Base-by-base conservation (phyloP, 2,797 vertebrate genomes). In the Cirrhinus molitorella region DNA sequence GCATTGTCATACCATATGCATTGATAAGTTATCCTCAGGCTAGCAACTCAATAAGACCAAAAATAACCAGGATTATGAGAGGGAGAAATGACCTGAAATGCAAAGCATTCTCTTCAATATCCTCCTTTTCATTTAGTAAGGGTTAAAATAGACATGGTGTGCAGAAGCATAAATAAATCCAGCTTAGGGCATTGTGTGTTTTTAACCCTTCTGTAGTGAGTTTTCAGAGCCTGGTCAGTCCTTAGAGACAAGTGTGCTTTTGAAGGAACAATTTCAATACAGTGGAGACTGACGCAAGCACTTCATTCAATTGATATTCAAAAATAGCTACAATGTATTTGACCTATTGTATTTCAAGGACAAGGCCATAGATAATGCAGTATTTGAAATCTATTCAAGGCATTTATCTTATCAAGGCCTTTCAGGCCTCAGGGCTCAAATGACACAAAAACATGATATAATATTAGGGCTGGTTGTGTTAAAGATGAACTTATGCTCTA, bases 261-360 rank as follows among this genome's bases (percentile, higher is more conserved):
- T 74, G 14, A 74, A 53, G 19, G 14, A 0, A 10, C 1, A 6
- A 49, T 49, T 81, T 81, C 55, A 66, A 55, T 25, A 57, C 57
- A 40, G 37, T 19, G 67, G 25, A 73, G 37, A 67, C 55, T 61
- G 55, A 84, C 23, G 71, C 47, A 70, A 67, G 49, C 81, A 59
- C 23, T 57, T 21, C n/a, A 59, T 79, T 80, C 74, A 73, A 45
- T 81, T 67, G 73, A 68, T 70, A 55, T 68, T 8, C 51, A 86
- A 89, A 87, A 88, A 90, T 47, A 88, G 80, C 57, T 25, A 70
- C 47, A 59, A 63, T 70, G n/a, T 47, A 37, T 73, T 45, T 65
- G 57, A 80, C 66, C 37, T 72, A 76, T 74, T 83, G 80, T 81
- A 31, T 84, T 84, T 84, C 71, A 77, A 81, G 67, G 63, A 65